Percentiles rank a stretch among this genome's conserved stretches.
Evolutionary conservation across 2,888 invertebrate species (phyloP).

Genomic region (Cosmia trapezina): DNA sequence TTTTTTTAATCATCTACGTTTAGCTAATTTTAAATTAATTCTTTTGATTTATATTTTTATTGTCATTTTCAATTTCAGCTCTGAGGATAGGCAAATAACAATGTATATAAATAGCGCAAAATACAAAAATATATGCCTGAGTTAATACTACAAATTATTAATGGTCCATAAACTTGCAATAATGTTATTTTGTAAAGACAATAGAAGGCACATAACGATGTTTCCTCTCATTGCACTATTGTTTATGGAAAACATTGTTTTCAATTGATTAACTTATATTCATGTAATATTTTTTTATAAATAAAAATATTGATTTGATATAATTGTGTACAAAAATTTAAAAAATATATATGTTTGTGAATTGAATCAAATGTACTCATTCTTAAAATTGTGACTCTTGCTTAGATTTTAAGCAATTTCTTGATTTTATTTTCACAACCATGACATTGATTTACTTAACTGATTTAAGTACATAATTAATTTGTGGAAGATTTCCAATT

Average conservation of each 20-base stretch:
- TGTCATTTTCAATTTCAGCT: neutral
- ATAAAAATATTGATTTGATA: conserved; percentile 13
- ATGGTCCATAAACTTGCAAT: neutral
- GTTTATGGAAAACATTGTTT: neutral
- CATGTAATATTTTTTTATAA: neutral
- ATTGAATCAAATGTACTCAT: conserved; percentile 9
- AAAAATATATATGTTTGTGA: conserved; percentile 21
- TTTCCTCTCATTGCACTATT: neutral
- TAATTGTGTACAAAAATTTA: conserved; percentile 20
- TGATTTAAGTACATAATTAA: conserved; percentile 51
- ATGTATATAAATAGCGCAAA: neutral
- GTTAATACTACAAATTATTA: neutral
- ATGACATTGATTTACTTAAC: conserved; percentile 70
- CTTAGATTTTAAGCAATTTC: conserved; percentile 27
- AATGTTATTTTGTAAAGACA: neutral
- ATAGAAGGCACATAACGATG: neutral
- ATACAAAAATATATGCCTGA: neutral
- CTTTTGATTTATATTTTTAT: conserved; percentile 28
- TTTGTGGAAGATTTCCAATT: conserved; percentile 37
- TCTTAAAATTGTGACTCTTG: conserved; percentile 5
- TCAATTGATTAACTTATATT: neutral
- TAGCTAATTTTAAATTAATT: conserved; percentile 28
- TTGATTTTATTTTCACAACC: conserved; percentile 58
- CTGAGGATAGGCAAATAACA: conserved; percentile 4
- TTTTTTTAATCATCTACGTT: conserved; percentile 23